Evolutionary conservation across 2,888 invertebrate species (phyloP).

Genomic region (Chironomus riparius): DNA sequence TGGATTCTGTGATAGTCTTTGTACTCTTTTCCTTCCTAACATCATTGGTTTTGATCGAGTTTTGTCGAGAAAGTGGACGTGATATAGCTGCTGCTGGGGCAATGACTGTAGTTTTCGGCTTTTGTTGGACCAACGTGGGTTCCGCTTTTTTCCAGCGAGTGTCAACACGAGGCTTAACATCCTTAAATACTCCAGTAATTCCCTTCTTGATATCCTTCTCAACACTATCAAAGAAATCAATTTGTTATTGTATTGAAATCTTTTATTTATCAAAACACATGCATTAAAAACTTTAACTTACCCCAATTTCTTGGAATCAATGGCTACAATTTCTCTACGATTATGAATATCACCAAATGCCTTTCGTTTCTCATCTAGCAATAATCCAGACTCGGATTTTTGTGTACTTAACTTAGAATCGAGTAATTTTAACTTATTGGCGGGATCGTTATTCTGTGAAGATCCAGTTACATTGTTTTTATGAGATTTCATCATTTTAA

Average conservation of each 20-base stretch:
- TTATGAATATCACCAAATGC: conserved; percentile 20
- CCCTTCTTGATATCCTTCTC: background rate
- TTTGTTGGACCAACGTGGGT: background rate
- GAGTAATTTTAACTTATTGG: background rate
- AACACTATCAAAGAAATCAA: background rate
- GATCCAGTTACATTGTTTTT: no score
- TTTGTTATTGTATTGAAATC: background rate
- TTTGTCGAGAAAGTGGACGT: background rate
- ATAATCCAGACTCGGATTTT: background rate
- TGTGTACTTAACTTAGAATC: background rate
- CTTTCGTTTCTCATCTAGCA: background rate
- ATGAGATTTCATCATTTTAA: no score
- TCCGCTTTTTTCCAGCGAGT: conserved; percentile 37
- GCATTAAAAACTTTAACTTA: background rate
- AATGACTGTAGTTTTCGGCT: background rate
- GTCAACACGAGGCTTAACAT: conserved; percentile 40
- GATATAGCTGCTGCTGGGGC: background rate
- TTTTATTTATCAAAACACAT: background rate
- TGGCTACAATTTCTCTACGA: background rate
- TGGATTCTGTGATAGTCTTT: background rate
- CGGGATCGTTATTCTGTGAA: background rate
- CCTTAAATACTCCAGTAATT: conserved; percentile 31
- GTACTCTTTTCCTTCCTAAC: background rate
- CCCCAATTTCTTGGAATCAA: background rate
- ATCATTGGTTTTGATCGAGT: background rate